Evolutionary conservation across 2,113 vertebrate species (phyloP).

Genomic region (Tachysurus vachellii): DNA sequence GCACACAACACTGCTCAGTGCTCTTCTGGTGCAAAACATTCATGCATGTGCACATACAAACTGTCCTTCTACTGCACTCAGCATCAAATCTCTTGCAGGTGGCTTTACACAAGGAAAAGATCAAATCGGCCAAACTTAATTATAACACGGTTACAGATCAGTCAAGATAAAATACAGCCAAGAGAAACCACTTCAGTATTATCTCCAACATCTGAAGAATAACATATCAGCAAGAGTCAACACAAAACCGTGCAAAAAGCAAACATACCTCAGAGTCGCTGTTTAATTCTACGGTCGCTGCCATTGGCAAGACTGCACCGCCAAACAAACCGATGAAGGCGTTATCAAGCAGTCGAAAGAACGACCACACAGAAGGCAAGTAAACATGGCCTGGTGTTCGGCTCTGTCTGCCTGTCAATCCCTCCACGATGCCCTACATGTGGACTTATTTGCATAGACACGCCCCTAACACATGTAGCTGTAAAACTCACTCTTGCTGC

Average conservation of each 20-base stretch:
- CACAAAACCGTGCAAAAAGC: conserved; percentile 22
- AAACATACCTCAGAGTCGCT: conserved; percentile 69
- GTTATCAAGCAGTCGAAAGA: conserved; percentile 33
- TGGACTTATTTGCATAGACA: conserved; percentile 54
- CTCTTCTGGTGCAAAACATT: not conserved
- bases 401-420: conserved; percentile 44
- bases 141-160: not conserved
- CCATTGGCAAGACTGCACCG: conserved; percentile 58
- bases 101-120: not conserved
- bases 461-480: conserved; percentile 38
- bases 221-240: not conserved
- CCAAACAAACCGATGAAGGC: conserved; percentile 1
- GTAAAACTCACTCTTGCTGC: not conserved
- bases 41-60: no score
- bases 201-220: not conserved
- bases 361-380: conserved; percentile 33
- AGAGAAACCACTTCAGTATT: not conserved
- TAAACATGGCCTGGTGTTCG: conserved; percentile 41
- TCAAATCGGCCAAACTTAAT: not conserved
- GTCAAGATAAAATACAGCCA: not conserved
- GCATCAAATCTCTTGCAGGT: not conserved
- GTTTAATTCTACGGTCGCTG: conserved; percentile 61
- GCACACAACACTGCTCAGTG: conserved; percentile 1
- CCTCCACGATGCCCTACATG: conserved; percentile 40
- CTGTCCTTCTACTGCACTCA: not conserved